Percentiles rank a stretch among this genome's conserved stretches.
Conservation (phyloP, 2,113 vertebrate species). For the Platichthys stellatus region DNA sequence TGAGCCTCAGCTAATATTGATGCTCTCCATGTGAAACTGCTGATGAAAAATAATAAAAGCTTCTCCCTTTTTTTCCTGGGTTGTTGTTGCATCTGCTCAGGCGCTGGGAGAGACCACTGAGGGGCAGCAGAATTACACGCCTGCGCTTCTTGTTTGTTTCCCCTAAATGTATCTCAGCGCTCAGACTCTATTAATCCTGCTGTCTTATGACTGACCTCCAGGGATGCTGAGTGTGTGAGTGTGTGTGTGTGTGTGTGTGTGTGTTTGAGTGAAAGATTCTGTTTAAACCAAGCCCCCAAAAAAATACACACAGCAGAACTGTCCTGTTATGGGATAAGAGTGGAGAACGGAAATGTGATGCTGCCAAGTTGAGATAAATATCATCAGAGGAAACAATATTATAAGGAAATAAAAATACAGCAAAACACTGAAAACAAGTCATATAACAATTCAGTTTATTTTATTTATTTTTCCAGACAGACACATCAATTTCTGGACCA, state of each 20-base stretch:
- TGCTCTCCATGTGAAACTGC: slow-evolving; percentile 47
- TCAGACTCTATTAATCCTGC: slow-evolving; percentile 60
- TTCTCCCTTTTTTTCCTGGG: neutral
- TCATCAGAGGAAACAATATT: neutral
- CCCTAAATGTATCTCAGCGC: slow-evolving; percentile 29
- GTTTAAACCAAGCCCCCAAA: slow-evolving; percentile 12
- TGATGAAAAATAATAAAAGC: slow-evolving; percentile 38
- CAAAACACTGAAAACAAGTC: slow-evolving; percentile 68
- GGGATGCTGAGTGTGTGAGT: slow-evolving; percentile 25
- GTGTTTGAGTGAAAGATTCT: neutral
- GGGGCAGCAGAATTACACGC: slow-evolving; percentile 72
- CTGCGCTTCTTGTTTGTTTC: slow-evolving; percentile 34
- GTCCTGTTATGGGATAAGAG: neutral
- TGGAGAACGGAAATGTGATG: slow-evolving; percentile 10
- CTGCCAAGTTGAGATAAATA: too few relatives aligned
- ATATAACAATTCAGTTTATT: slow-evolving; percentile 94
- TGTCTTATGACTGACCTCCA: slow-evolving; percentile 62
- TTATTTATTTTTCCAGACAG: slow-evolving; percentile 95
- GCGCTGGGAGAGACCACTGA: slow-evolving; percentile 58
- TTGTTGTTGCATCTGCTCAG: neutral
- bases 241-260: slow-evolving; percentile 4
- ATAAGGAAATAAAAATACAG: slow-evolving; percentile 47
- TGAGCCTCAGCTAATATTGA: slow-evolving; percentile 59
- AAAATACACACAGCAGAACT: neutral
- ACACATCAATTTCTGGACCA: slow-evolving; percentile 99